These are phyloP conservation scores for Pogonocherus hispidulus DNA, from an alignment of 2,888 invertebrate genomes.

Conservation along the genomic window DNA sequence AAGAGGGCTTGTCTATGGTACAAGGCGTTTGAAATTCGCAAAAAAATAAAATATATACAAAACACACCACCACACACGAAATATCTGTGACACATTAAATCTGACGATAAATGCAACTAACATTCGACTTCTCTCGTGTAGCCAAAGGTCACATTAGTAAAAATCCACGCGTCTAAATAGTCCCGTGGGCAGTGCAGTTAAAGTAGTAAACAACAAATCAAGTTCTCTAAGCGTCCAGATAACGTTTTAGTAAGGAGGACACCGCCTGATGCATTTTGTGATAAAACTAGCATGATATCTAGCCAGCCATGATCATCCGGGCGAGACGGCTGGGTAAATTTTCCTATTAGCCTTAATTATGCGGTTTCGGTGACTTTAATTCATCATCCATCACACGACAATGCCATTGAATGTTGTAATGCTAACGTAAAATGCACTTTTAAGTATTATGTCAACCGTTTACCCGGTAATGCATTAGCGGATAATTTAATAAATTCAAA, in stretches of 20 bases:
- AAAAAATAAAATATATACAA: too few species aligned
- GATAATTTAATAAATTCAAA: background rate
- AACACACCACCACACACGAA: too few species aligned
- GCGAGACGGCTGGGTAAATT: constrained; percentile 48
- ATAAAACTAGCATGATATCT: constrained; percentile 40
- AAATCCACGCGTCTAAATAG: too few species aligned
- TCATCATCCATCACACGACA: constrained; percentile 11
- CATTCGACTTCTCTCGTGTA: background rate
- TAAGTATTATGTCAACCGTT: constrained; percentile 21
- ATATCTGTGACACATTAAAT: too few species aligned
- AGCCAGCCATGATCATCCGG: constrained; percentile 40
- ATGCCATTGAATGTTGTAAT: constrained; percentile 13
- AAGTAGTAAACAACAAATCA: constrained; percentile 1
- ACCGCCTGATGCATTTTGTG: constrained; percentile 19
- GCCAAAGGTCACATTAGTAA: background rate
- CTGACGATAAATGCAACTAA: background rate
- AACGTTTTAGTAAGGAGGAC: constrained; percentile 6
- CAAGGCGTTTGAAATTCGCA: too few species aligned
- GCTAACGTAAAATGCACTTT: constrained; percentile 30
- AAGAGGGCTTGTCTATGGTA: too few species aligned
- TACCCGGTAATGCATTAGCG: background rate
- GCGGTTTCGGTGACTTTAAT: constrained; percentile 39
- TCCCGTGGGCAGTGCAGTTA: too few species aligned
- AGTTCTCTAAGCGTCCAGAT: background rate
- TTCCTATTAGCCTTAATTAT: constrained; percentile 52